phyloP scores from a whole-genome alignment of 2,113 vertebrate genomes.

The Cyprinodon tularosa region DNA sequence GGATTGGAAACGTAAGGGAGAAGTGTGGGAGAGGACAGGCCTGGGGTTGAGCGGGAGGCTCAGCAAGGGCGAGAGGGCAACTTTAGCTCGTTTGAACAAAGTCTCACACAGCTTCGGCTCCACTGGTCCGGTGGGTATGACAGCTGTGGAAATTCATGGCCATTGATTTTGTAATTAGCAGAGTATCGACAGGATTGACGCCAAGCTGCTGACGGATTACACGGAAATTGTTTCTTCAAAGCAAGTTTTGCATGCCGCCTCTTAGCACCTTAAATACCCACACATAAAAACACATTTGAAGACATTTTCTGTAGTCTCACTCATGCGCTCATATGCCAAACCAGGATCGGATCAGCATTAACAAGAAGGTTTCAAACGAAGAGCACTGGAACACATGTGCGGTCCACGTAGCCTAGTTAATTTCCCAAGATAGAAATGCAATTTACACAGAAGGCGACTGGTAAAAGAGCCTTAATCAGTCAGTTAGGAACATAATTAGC shows the following conservation, averaged over 20 bases:
- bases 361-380: slow-evolving; percentile 75
- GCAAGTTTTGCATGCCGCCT: slow-evolving; percentile 76
- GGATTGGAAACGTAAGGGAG: slow-evolving; percentile 62
- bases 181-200: slow-evolving; percentile 88
- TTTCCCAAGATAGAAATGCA: slow-evolving; percentile 82
- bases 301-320: slow-evolving; percentile 22
- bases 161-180: slow-evolving; percentile 95
- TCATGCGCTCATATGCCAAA: slow-evolving; percentile 37
- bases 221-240: slow-evolving; percentile 88
- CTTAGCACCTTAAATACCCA: slow-evolving; percentile 41
- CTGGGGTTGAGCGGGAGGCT: slow-evolving; percentile 49
- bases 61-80: slow-evolving; percentile 59
- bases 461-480: slow-evolving; percentile 80
- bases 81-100: slow-evolving; percentile 71
- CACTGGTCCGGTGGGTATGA: slow-evolving; percentile 73
- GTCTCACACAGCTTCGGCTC: slow-evolving; percentile 53
- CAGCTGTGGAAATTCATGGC: slow-evolving; percentile 88
- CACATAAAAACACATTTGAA: slow-evolving; percentile 55
- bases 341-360: slow-evolving; percentile 72
- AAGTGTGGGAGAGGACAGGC: slow-evolving; percentile 66
- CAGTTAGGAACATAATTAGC: slow-evolving; percentile 81
- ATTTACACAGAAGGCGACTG: slow-evolving; percentile 80
- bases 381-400: slow-evolving; percentile 76
- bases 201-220: slow-evolving; percentile 86
- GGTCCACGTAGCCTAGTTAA: slow-evolving; percentile 79